Evolutionary conservation across 2,888 invertebrate species (phyloP).

Genomic region (Zeuzera pyrina): DNA sequence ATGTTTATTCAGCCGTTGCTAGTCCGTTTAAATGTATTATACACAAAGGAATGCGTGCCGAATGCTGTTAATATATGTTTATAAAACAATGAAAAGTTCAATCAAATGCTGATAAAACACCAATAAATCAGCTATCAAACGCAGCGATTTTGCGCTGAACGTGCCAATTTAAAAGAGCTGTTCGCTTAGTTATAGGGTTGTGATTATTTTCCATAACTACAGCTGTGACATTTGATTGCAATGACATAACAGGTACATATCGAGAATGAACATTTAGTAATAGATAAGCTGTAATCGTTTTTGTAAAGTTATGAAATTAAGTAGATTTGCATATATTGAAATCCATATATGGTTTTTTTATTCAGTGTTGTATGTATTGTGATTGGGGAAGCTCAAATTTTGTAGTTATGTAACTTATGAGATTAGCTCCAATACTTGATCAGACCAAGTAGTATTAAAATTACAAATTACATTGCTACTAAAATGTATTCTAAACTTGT

Average conservation of each 20-base stretch:
- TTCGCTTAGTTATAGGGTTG: conserved; percentile 38
- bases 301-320: conserved; percentile 2
- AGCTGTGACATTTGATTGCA: conserved; percentile 18
- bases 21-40: background rate
- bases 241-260: conserved; percentile 46
- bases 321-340: conserved; percentile 4
- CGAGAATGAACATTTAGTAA: conserved; percentile 38
- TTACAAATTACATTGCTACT: too few species aligned
- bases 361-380: conserved; percentile 19
- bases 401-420: conserved; percentile 38
- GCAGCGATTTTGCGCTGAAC: too few species aligned
- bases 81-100: background rate
- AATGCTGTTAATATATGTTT: background rate
- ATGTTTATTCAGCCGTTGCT: background rate
- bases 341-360: conserved; percentile 12
- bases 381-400: conserved; percentile 46
- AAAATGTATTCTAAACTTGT: too few species aligned
- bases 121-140: too few species aligned
- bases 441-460: conserved; percentile 40
- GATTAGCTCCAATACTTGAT: conserved; percentile 19
- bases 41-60: background rate
- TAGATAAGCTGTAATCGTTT: conserved; percentile 18
- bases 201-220: conserved; percentile 36
- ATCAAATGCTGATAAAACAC: too few species aligned
- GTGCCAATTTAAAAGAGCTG: too few species aligned